Evolutionary conservation across 2,113 vertebrate genomes (phyloP).

Genomic region (Cygnus buccinator): DNA sequence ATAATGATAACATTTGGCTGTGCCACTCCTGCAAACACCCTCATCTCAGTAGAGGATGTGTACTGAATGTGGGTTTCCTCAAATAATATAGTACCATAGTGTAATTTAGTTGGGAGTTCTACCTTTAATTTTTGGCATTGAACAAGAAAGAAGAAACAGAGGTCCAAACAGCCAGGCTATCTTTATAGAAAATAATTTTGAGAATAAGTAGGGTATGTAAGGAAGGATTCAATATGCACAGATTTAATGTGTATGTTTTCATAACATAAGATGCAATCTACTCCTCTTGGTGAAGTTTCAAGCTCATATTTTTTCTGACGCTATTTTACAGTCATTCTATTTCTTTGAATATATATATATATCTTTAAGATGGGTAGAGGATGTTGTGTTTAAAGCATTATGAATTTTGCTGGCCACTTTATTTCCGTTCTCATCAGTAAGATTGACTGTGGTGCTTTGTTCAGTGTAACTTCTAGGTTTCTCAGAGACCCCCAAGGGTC

Average conservation of each 20-base stretch:
- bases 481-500: neutral
- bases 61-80: neutral
- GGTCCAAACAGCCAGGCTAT: neutral
- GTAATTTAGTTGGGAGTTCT: neutral
- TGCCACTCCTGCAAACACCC: neutral
- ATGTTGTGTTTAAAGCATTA: neutral
- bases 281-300: neutral
- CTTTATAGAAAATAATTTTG: neutral
- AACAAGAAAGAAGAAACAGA: neutral
- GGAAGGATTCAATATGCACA: neutral
- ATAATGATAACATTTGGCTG: neutral
- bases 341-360: neutral
- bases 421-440: neutral
- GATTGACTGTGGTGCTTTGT: neutral
- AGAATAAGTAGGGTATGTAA: neutral
- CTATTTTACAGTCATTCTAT: neutral
- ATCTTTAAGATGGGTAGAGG: neutral
- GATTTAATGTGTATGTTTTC: slow-evolving; percentile 15
- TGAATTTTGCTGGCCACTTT: neutral
- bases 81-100: no score
- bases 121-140: neutral
- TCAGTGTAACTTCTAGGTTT: neutral
- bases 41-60: neutral
- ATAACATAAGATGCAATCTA: slow-evolving; percentile 17
- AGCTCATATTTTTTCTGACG: slow-evolving; percentile 5